A percentile compares a stretch with the other conserved stretches of the same genome.
These are phyloP conservation scores for Oxystoma pomonae DNA, from an alignment of 2,888 invertebrate species.

Conservation along the genomic window DNA sequence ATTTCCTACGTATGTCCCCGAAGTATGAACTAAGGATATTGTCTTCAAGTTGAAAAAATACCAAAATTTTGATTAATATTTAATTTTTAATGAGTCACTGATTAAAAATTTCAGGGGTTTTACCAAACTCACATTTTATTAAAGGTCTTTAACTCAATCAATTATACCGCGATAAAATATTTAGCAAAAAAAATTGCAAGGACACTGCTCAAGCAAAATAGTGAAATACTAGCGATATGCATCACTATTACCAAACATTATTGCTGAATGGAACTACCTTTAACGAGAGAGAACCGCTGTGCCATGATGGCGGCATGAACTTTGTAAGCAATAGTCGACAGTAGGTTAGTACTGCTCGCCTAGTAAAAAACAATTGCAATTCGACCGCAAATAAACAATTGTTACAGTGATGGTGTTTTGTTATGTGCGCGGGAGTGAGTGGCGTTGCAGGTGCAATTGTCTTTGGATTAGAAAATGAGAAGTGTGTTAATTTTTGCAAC, in stretches of 20 bases:
- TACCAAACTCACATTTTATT: no score
- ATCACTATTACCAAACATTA: background rate
- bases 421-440: background rate
- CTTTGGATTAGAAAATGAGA: no score
- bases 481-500: no score
- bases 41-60: no score
- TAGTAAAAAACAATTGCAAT: constrained; percentile 16
- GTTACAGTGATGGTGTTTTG: background rate
- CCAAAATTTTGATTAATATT: no score
- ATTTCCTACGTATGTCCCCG: no score
- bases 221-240: background rate
- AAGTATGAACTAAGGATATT: no score
- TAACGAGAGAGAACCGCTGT: background rate
- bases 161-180: background rate
- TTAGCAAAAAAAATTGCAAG: background rate
- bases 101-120: no score
- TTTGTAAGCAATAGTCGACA: constrained; percentile 6
- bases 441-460: no score
- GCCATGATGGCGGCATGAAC: background rate
- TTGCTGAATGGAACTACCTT: background rate
- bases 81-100: no score
- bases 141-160: background rate
- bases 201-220: background rate
- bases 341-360: constrained; percentile 22
- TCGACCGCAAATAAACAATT: constrained; percentile 2